phyloP scores from a whole-genome alignment of 2,888 invertebrate genomes.

The Gymnocheta viridis region DNA sequence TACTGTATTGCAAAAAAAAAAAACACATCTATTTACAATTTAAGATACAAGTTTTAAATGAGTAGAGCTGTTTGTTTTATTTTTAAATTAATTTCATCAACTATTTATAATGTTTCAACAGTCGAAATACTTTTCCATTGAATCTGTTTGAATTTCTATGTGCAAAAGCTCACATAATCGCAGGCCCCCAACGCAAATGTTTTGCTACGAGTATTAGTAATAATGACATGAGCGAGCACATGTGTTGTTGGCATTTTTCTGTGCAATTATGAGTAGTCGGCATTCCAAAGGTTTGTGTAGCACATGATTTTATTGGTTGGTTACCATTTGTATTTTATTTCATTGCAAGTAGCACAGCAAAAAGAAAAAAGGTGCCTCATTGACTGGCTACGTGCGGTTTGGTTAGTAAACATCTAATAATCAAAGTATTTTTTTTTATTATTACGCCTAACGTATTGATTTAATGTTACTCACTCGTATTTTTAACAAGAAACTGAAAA shows the following conservation, averaged over 20 bases:
- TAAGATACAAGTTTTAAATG: neutral
- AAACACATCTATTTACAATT: neutral
- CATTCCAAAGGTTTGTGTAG: neutral
- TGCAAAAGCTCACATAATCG: slow-evolving; percentile 56
- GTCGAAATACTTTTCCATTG: neutral
- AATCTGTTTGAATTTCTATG: slow-evolving; percentile 22
- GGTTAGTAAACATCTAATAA: slow-evolving; percentile 40
- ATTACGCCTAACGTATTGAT: neutral
- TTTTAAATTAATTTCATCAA: slow-evolving; percentile 48
- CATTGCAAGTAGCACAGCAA: neutral
- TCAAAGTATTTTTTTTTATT: neutral
- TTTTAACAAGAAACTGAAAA: neutral
- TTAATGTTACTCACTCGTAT: neutral
- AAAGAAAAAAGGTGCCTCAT: slow-evolving; percentile 18
- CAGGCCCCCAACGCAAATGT: neutral
- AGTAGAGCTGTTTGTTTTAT: neutral
- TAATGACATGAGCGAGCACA: neutral
- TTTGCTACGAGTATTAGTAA: neutral
- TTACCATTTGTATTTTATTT: slow-evolving; percentile 14
- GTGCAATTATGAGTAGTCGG: slow-evolving; percentile 22
- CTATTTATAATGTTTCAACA: neutral
- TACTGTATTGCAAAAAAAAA: neutral
- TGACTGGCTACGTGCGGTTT: slow-evolving; percentile 64
- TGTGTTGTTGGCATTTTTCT: slow-evolving; percentile 1
- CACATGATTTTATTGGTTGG: neutral